A percentile compares a stretch with the other conserved stretches of the same genome.
Evolutionary conservation across 2,797 vertebrate genomes (phyloP).

Genomic region (Distichodus sexfasciatus): DNA sequence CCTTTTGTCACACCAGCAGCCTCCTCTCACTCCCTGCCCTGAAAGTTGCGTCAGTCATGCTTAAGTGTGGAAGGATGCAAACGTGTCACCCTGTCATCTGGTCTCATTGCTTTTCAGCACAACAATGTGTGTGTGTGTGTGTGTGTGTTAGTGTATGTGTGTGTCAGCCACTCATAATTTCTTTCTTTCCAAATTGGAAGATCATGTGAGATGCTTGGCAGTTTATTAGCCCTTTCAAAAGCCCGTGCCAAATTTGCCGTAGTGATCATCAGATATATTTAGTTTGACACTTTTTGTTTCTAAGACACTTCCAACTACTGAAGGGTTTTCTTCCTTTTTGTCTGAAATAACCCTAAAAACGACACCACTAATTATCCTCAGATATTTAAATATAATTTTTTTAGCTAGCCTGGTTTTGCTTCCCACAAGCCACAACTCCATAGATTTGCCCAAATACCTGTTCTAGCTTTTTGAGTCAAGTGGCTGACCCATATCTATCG

Average conservation of each 20-base stretch:
- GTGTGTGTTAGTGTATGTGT: conserved; percentile 4
- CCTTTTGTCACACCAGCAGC: conserved; percentile 30
- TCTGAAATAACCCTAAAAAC: too few relatives aligned
- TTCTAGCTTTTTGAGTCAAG: too few relatives aligned
- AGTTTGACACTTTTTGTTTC: background rate
- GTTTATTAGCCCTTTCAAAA: background rate
- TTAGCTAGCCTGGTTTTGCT: too few relatives aligned
- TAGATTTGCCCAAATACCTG: too few relatives aligned
- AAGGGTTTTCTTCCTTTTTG: too few relatives aligned
- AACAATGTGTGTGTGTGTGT: conserved; percentile 16
- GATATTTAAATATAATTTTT: too few relatives aligned
- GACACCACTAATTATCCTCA: too few relatives aligned
- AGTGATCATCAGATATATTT: background rate
- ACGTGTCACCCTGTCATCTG: conserved; percentile 38
- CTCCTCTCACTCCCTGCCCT: conserved; percentile 25
- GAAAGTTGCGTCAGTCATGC: conserved; percentile 42
- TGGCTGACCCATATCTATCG: too few relatives aligned
- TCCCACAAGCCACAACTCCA: too few relatives aligned
- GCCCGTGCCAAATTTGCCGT: background rate
- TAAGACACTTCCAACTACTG: too few relatives aligned
- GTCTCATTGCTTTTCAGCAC: conserved; percentile 25
- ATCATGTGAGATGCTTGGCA: background rate
- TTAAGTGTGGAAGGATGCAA: conserved; percentile 33
- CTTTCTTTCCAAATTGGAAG: conserved; percentile 5
- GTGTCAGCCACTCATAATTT: conserved; percentile 1